Evolutionary conservation across 2,113 vertebrate species (phyloP).

Genomic region (Electrona antarctica): DNA sequence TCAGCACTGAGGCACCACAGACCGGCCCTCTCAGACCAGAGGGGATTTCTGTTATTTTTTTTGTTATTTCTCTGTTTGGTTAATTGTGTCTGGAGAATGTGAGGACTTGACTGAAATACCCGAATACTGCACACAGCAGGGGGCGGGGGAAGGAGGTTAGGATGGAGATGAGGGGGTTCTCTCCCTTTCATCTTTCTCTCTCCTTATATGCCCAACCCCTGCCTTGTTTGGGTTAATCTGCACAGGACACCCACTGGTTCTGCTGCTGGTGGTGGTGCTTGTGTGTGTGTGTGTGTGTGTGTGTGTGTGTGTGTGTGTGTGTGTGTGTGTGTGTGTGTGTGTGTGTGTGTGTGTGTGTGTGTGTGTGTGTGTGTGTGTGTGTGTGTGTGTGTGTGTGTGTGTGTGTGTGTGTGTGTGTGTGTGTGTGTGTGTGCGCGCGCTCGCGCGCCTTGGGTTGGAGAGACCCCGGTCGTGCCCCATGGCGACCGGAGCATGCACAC

Average conservation of each 20-base stretch:
- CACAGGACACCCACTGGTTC: constrained; percentile 29
- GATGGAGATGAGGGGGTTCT: constrained; percentile 22
- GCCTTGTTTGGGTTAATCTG: constrained; percentile 65
- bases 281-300: no score
- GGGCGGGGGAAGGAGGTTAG: constrained; percentile 26
- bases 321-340: no score
- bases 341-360: no score
- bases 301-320: no score
- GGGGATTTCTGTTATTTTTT: no score
- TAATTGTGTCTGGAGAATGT: constrained; percentile 26
- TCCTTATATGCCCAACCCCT: constrained; percentile 27
- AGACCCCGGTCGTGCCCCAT: constrained; percentile 48
- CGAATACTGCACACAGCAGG: constrained; percentile 18
- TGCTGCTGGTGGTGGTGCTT: background rate
- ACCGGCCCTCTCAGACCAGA: no score
- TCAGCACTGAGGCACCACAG: background rate
- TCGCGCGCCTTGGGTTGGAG: constrained; percentile 13
- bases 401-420: no score
- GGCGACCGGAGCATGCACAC: constrained; percentile 41
- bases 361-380: no score
- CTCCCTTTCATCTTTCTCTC: constrained; percentile 40
- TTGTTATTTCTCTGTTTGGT: background rate
- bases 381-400: no score
- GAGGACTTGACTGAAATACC: constrained; percentile 13
- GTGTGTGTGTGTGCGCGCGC: no score